Base-by-base conservation (phyloP, 2,113 vertebrate genomes). In the Picathartes gymnocephalus region DNA sequence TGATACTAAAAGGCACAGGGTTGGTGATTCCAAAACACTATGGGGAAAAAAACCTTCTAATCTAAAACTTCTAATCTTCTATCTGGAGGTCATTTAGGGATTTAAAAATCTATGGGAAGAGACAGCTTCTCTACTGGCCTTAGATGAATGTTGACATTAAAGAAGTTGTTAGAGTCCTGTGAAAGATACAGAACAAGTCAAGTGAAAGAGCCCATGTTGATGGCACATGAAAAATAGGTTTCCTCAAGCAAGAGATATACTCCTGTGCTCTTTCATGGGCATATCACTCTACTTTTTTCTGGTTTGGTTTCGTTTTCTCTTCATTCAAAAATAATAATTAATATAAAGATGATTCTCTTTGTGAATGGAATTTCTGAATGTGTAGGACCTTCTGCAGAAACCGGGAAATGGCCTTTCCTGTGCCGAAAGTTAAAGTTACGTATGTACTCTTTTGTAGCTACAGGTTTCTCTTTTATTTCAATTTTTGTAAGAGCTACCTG, bases 151-250 rank as follows among this genome's bases (percentile, higher is more conserved):
- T 35, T 93, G 96, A 96, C 88, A 92, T 95, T 95, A 70, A 93
- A 94, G 61, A 7, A 79, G 50, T 74, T 77, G 90, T 93, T 93
- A 62, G 62, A 92, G 71, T 54, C 90, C 68, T 56, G 61, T 85
- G 74, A 90, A 90, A 92, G 93, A 90, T 19, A 42, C 30, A 30
- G 51, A 96, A 48, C 64, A 94, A 93, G 80, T 93, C 94, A 93
- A 94, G 90, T 93, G 86, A 92, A 94, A 96, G 88, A 93, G 54
- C 16, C 54, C 39, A 22, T 66, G 60, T 66, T 72, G 44, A 83
- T 40, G n/a, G 74, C 74, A 92, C 66, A 65, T 39, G 70, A 87
- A 87, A 91, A 92, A 89, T 20, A 72, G 19, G 35, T 92, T 84
- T 95, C 66, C 50, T 80, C 35, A 51, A 95, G 45, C 74, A 87